Percentiles rank a stretch among this genome's conserved stretches.
Conservation (phyloP, 2,888 invertebrate species). For the Yponomeuta evonymella region DNA sequence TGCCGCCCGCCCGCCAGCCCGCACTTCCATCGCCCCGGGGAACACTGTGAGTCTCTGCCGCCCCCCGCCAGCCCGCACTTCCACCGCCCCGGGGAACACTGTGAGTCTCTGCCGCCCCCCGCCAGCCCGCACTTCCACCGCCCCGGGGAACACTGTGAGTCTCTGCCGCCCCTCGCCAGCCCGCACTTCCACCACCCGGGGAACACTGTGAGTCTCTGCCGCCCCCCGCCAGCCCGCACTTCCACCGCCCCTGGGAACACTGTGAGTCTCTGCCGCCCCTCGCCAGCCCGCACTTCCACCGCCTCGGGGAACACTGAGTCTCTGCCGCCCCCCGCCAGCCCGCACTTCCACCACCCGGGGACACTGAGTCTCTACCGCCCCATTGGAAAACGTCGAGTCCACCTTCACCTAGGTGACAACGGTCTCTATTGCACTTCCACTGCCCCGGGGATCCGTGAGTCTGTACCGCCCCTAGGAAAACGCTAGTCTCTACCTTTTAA, state of each 20-base stretch:
- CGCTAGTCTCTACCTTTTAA: too few relatives aligned
- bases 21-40: slow-evolving; percentile 88
- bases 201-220: background rate
- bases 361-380: slow-evolving; percentile 38
- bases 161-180: background rate
- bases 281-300: background rate
- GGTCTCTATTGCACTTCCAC: slow-evolving; percentile 83
- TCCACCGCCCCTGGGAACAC: slow-evolving; percentile 88
- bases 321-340: background rate
- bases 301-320: background rate
- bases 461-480: background rate
- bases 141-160: background rate
- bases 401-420: too few relatives aligned
- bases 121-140: background rate
- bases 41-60: slow-evolving; percentile 47
- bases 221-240: slow-evolving; percentile 77
- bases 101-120: background rate
- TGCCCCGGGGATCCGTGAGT: slow-evolving; percentile 73
- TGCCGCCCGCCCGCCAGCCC: too few relatives aligned
- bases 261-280: slow-evolving; percentile 46
- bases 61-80: slow-evolving; percentile 81
- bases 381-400: too few relatives aligned
- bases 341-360: slow-evolving; percentile 57
- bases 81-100: slow-evolving; percentile 81
- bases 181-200: too few relatives aligned